A percentile compares a stretch with the other conserved stretches of the same genome.
phyloP scores from a whole-genome alignment of 2,797 vertebrate species.

The Poecile montanus region DNA sequence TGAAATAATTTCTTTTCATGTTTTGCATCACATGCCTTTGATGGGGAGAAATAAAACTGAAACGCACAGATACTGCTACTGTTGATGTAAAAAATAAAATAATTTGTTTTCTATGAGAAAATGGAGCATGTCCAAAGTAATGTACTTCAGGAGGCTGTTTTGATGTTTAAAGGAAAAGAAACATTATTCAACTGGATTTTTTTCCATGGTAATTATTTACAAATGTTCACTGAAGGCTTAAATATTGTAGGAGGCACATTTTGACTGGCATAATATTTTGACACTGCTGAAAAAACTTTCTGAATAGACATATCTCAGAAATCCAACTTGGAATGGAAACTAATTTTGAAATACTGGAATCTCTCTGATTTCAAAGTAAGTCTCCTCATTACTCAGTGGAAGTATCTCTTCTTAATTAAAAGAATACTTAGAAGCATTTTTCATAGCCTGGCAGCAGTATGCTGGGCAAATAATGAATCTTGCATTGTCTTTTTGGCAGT shows the following conservation, averaged over 20 bases:
- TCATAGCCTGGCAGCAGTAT: constrained; percentile 26
- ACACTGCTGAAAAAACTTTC: background rate
- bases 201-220: background rate
- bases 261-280: background rate
- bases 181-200: background rate
- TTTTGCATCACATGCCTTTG: background rate
- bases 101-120: background rate
- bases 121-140: background rate
- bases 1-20: background rate
- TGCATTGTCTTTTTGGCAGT: constrained; percentile 44
- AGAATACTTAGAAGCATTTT: constrained; percentile 46
- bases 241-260: background rate
- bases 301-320: background rate
- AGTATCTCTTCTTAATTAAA: constrained; percentile 53
- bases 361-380: constrained; percentile 14
- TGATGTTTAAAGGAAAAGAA: background rate
- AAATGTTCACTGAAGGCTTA: background rate
- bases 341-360: constrained; percentile 6
- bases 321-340: background rate
- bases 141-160: background rate
- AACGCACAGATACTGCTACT: background rate
- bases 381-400: constrained; percentile 16
- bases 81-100: background rate
- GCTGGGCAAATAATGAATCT: constrained; percentile 36
- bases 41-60: background rate